phyloP scores from a whole-genome alignment of 2,888 invertebrate species.

The Stenodera caucasica region DNA sequence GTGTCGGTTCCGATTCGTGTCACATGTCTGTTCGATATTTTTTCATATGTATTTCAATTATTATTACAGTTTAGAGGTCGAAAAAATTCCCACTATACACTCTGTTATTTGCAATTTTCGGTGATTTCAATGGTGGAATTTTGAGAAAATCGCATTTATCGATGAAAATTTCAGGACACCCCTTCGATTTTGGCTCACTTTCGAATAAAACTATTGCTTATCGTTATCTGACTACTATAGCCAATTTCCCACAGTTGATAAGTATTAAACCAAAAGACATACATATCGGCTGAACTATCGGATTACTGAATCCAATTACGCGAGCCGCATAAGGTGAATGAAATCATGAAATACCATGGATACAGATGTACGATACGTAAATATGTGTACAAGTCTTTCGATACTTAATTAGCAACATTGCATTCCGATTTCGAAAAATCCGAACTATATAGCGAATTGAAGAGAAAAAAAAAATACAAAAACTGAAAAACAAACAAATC shows the following conservation, averaged over 20 bases:
- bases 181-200: no score
- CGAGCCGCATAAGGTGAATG: constrained; percentile 56
- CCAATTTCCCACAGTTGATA: constrained; percentile 55
- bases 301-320: constrained; percentile 56
- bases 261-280: constrained; percentile 45
- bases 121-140: no score
- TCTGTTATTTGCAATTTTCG: no score
- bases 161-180: no score
- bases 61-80: no score
- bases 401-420: constrained; percentile 51
- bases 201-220: no score
- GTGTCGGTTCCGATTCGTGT: constrained; percentile 43
- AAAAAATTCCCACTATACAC: no score
- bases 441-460: background rate
- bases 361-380: constrained; percentile 49
- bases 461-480: background rate
- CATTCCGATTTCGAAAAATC: constrained; percentile 18
- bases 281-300: constrained; percentile 54
- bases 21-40: constrained; percentile 38
- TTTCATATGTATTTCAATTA: no score
- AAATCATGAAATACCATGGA: constrained; percentile 53
- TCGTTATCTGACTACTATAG: no score
- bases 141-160: no score
- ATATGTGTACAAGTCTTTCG: constrained; percentile 45
- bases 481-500: background rate